Conservation (phyloP, 1,140 invertebrate genomes). For the Aphelenchoides besseyi region DNA sequence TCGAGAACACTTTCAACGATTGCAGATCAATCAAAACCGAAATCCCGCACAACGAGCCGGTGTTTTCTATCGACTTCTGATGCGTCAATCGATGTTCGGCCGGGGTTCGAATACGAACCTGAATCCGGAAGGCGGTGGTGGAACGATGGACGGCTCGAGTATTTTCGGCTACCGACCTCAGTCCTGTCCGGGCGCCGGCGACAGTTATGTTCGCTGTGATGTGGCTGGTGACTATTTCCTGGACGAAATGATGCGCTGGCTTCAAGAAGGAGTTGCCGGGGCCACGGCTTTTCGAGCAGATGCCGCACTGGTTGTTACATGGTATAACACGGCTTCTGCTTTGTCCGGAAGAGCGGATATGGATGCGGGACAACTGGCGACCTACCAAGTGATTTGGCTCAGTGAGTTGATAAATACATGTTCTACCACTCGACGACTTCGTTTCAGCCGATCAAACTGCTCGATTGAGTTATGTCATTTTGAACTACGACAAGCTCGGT, state of each 20-base stretch:
- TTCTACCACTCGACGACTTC: too few relatives aligned
- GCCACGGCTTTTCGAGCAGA: slow-evolving; percentile 57
- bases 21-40: slow-evolving; percentile 54
- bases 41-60: slow-evolving; percentile 56
- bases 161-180: slow-evolving; percentile 55
- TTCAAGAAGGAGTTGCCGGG: slow-evolving; percentile 61
- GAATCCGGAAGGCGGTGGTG: slow-evolving; percentile 38
- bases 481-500: slow-evolving; percentile 61
- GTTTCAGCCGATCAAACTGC: slow-evolving; percentile 56
- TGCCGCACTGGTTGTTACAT: slow-evolving; percentile 59
- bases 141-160: slow-evolving; percentile 50
- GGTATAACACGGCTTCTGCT: slow-evolving; percentile 62
- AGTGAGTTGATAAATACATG: too few relatives aligned
- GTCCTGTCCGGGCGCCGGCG: slow-evolving; percentile 56
- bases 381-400: slow-evolving; percentile 60
- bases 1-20: not conserved
- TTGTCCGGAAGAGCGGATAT: slow-evolving; percentile 59
- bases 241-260: slow-evolving; percentile 62
- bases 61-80: slow-evolving; percentile 59
- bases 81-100: slow-evolving; percentile 60
- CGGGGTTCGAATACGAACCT: slow-evolving; percentile 50
- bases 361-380: slow-evolving; percentile 60
- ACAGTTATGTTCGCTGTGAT: slow-evolving; percentile 58
- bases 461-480: slow-evolving; percentile 55
- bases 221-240: slow-evolving; percentile 56